A percentile compares a stretch with the other conserved stretches of the same genome.
Conservation (phyloP, 2,113 vertebrate species). For the Pollimyrus isidori region DNA sequence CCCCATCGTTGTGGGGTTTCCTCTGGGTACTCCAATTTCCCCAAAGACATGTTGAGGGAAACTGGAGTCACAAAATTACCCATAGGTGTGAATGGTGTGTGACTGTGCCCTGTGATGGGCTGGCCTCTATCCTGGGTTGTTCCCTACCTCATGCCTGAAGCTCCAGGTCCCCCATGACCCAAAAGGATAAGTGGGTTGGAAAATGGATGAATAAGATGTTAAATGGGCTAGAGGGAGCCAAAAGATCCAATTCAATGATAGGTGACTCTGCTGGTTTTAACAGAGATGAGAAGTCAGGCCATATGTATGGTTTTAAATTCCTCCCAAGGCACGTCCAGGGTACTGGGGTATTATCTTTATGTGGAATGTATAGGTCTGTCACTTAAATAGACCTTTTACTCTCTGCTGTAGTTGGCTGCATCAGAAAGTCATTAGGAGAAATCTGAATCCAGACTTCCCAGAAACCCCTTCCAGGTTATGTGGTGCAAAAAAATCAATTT, state of each 20-base stretch:
- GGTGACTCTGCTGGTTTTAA: background rate
- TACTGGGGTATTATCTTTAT: background rate
- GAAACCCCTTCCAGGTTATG: conserved; percentile 2
- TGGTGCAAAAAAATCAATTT: background rate
- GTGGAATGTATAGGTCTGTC: background rate
- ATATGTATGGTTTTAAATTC: background rate
- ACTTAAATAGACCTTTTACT: background rate
- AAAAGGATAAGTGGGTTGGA: too few species aligned
- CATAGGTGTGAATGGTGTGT: too few species aligned
- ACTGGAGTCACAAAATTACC: too few species aligned
- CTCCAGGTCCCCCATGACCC: too few species aligned
- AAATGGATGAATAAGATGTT: background rate
- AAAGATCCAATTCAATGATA: background rate
- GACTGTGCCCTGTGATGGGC: too few species aligned
- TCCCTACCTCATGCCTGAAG: too few species aligned
- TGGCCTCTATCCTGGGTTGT: too few species aligned
- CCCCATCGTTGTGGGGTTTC: too few species aligned
- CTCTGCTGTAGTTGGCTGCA: background rate
- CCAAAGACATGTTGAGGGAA: too few species aligned
- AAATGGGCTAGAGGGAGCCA: background rate
- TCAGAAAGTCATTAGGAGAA: conserved; percentile 5
- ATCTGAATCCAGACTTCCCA: background rate
- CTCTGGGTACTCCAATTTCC: too few species aligned
- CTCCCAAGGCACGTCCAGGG: background rate
- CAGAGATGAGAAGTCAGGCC: background rate